These are phyloP conservation scores for Orchesella flavescens DNA, from an alignment of 2,888 invertebrate species.

Conservation along the genomic window DNA sequence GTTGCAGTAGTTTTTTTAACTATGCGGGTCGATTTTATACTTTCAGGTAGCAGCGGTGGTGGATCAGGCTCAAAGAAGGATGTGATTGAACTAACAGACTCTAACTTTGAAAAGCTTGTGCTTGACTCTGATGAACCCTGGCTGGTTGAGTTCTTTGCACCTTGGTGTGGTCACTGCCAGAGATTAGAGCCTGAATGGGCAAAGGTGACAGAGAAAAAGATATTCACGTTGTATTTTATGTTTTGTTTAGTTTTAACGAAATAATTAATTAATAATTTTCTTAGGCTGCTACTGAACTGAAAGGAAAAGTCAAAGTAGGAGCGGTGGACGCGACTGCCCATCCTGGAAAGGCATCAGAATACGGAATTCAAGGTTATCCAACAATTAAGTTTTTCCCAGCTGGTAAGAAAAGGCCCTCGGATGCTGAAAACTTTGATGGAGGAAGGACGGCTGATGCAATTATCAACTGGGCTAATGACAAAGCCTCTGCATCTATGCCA, in stretches of 20 bases:
- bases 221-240: too few species aligned
- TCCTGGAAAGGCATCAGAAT: constrained; percentile 85
- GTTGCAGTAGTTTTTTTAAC: too few species aligned
- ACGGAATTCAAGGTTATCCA: constrained; percentile 91
- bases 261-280: too few species aligned
- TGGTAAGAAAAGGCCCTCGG: constrained; percentile 77
- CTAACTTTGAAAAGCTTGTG: constrained; percentile 94
- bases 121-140: constrained; percentile 94
- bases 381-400: constrained; percentile 95
- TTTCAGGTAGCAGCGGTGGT: constrained; percentile 40
- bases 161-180: constrained; percentile 94
- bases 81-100: constrained; percentile 95
- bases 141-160: constrained; percentile 98
- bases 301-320: constrained; percentile 96
- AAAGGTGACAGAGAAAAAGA: constrained; percentile 75
- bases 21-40: too few species aligned
- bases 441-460: constrained; percentile 78
- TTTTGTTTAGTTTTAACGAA: too few species aligned
- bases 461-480: constrained; percentile 86
- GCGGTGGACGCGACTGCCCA: constrained; percentile 97
- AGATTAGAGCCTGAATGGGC: constrained; percentile 97
- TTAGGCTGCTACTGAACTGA: constrained; percentile 90
- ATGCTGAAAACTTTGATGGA: constrained; percentile 89
- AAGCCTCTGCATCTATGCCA: constrained; percentile 89
- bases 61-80: constrained; percentile 75